Evolutionary conservation across 2,113 vertebrate species (phyloP).

Genomic region (Chunga burmeisteri): DNA sequence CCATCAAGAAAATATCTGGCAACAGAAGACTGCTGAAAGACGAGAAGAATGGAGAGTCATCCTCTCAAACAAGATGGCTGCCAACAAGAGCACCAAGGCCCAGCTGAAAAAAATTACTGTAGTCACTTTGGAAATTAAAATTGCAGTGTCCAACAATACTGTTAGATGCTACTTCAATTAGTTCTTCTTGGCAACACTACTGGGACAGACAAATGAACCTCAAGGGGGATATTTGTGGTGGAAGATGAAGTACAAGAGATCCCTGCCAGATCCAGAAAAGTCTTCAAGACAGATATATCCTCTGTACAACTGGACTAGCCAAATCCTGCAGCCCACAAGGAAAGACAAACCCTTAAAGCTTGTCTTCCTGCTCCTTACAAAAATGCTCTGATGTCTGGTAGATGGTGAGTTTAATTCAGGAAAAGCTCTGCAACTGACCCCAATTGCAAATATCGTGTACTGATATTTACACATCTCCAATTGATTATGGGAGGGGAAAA

Average conservation of each 20-base stretch:
- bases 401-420: not conserved
- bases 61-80: not conserved
- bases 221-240: slow-evolving; percentile 41
- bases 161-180: slow-evolving; percentile 24
- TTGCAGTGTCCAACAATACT: not conserved
- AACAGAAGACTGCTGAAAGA: not conserved
- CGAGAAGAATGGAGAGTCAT: not conserved
- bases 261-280: not conserved
- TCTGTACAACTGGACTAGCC: not conserved
- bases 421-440: not conserved
- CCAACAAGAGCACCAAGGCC: not conserved
- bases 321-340: not conserved
- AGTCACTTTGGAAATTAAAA: slow-evolving; percentile 30
- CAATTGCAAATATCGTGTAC: not conserved
- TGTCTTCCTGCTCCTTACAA: not conserved
- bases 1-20: not conserved
- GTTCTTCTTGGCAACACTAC: slow-evolving; percentile 12
- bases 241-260: slow-evolving; percentile 4
- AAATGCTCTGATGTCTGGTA: not conserved
- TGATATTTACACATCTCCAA: not conserved
- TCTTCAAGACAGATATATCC: not conserved
- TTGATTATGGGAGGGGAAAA: not conserved
- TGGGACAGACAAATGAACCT: not conserved
- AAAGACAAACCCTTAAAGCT: not conserved
- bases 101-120: slow-evolving; percentile 28